Evolutionary conservation across 2,113 vertebrate genomes (phyloP).

Genomic region (Pogonocichla stellata): DNA sequence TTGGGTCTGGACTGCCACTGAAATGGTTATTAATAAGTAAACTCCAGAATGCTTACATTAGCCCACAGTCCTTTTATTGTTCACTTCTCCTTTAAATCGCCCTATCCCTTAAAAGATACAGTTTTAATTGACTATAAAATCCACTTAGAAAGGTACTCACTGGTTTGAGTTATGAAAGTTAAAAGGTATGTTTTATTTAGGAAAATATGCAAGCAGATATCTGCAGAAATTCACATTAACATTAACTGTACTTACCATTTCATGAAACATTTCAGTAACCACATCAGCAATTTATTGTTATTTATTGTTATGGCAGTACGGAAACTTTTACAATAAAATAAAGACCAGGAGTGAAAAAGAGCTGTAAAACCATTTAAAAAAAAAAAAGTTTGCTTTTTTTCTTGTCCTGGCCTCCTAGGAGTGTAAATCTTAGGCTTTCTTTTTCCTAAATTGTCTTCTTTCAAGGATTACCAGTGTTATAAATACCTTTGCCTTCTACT

Average conservation of each 20-base stretch:
- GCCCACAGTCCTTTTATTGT: conserved; percentile 31
- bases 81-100: conserved; percentile 49
- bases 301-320: neutral
- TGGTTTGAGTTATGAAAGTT: neutral
- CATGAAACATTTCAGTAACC: conserved; percentile 13
- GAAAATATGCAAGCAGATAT: neutral
- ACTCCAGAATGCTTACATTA: conserved; percentile 56
- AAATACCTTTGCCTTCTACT: conserved; percentile 74
- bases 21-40: conserved; percentile 57
- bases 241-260: neutral
- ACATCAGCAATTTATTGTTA: conserved; percentile 21
- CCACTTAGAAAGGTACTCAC: neutral
- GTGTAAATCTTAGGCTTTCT: conserved; percentile 72
- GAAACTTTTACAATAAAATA: conserved; percentile 58
- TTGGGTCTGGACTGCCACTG: conserved; percentile 10
- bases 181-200: neutral
- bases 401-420: conserved; percentile 49
- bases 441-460: conserved; percentile 66
- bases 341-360: conserved; percentile 58
- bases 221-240: neutral
- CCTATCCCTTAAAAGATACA: conserved; percentile 2
- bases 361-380: conserved; percentile 65
- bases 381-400: conserved; percentile 39
- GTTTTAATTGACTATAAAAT: conserved; percentile 47
- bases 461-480: conserved; percentile 69